Percentiles rank a stretch among this genome's conserved stretches.
These are phyloP conservation scores for Hemitrygon akajei DNA, from an alignment of 2,797 vertebrate genomes.

Conservation along the genomic window DNA sequence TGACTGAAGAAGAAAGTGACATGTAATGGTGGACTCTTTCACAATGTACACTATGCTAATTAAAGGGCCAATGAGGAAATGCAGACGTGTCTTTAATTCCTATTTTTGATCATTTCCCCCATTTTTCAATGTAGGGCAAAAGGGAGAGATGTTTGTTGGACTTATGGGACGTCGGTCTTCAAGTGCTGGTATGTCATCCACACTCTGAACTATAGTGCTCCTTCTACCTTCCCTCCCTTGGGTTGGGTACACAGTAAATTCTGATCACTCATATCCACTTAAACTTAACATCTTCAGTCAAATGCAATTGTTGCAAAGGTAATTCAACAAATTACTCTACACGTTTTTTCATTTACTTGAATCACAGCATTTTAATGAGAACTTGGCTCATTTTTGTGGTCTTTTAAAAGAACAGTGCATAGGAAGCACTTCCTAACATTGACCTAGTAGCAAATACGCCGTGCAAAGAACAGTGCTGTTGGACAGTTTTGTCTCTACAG, in stretches of 20 bases:
- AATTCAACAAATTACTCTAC: neutral
- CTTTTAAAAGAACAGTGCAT: neutral
- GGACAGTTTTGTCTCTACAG: neutral
- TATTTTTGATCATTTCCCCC: conserved; percentile 33
- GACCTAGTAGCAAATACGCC: neutral
- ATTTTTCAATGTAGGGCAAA: conserved; percentile 47
- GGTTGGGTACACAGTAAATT: neutral
- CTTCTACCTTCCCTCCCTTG: neutral
- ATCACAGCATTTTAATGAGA: neutral
- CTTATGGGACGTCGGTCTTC: conserved; percentile 60
- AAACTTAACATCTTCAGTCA: neutral
- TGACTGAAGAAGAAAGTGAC: neutral
- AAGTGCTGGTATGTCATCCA: conserved; percentile 48
- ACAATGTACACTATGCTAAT: too few species aligned
- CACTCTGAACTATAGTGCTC: neutral
- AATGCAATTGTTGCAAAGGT: neutral
- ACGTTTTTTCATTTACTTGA: neutral
- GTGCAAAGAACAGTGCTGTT: neutral
- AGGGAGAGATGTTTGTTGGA: conserved; percentile 55
- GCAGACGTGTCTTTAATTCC: neutral
- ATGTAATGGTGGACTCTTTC: neutral
- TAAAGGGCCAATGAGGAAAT: neutral
- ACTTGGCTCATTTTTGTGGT: neutral
- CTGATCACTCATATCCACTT: neutral
- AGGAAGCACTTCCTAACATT: neutral